These are phyloP conservation scores for Heliconius nattereri DNA, from an alignment of 1,140 invertebrate genomes.

Conservation along the genomic window DNA sequence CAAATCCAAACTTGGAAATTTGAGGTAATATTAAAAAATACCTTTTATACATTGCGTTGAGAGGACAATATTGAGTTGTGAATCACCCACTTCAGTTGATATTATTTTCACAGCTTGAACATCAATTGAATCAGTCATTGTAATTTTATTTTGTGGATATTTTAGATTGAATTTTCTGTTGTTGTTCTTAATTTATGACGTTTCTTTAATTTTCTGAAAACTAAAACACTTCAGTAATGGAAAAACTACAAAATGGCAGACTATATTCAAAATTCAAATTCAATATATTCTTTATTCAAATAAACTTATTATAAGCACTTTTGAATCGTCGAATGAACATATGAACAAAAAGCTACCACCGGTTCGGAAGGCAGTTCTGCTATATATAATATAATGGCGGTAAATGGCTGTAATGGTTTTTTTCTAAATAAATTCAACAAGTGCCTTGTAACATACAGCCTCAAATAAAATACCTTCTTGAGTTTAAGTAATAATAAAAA, in stretches of 20 bases:
- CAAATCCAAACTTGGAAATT: neutral
- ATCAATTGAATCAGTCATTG: constrained; percentile 56
- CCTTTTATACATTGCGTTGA: constrained; percentile 66
- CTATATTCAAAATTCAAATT: neutral
- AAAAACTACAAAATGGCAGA: neutral
- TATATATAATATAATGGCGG: too few species aligned
- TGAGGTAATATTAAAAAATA: constrained; percentile 29
- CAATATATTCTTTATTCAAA: too few species aligned
- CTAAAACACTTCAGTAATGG: neutral
- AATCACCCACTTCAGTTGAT: constrained; percentile 59
- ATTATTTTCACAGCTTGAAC: constrained; percentile 60
- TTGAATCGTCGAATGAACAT: too few species aligned
- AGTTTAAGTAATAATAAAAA: neutral
- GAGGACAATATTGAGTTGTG: constrained; percentile 59
- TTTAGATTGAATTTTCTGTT: neutral
- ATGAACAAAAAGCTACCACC: too few species aligned
- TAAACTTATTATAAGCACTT: too few species aligned
- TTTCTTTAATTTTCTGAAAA: neutral
- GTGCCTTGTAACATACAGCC: neutral
- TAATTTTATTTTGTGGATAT: constrained; percentile 2
- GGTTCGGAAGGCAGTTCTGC: too few species aligned
- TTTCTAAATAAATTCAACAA: neutral
- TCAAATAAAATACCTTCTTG: neutral
- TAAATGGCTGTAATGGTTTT: neutral
- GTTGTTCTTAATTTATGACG: too few species aligned